phyloP scores from a whole-genome alignment of 2,797 vertebrate genomes.

The Erethizon dorsatum region DNA sequence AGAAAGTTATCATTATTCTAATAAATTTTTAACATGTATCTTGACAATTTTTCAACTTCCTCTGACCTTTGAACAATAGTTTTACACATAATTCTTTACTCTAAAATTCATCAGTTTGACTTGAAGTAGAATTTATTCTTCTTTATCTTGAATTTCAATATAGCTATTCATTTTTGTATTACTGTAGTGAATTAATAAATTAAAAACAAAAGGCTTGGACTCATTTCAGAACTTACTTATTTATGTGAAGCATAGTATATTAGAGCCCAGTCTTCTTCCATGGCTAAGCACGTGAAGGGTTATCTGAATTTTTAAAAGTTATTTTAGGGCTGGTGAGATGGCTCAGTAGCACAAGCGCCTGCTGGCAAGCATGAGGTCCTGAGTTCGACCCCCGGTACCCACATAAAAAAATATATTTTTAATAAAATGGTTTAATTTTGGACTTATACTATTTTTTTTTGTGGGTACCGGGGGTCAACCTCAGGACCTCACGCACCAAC shows the following conservation, averaged over 20 bases:
- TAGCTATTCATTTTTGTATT: conserved; percentile 54
- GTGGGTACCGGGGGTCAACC: too few species aligned
- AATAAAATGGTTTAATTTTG: conserved; percentile 10
- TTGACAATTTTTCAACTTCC: conserved; percentile 81
- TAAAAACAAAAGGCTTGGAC: conserved; percentile 60
- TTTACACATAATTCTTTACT: conserved; percentile 67
- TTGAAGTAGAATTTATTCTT: conserved; percentile 80
- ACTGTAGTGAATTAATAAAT: conserved; percentile 45
- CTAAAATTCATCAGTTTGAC: conserved; percentile 76
- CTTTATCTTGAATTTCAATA: conserved; percentile 74
- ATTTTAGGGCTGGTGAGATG: background rate
- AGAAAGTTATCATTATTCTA: conserved; percentile 81
- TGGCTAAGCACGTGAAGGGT: background rate
- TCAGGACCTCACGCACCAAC: too few species aligned
- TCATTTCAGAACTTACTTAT: conserved; percentile 43
- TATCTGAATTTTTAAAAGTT: background rate
- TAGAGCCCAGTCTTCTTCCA: background rate
- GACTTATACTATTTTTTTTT: background rate
- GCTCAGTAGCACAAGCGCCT: too few species aligned
- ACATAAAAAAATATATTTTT: background rate
- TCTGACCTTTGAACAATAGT: conserved; percentile 82
- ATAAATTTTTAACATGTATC: conserved; percentile 78
- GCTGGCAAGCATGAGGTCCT: too few species aligned
- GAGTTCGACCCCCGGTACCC: too few species aligned
- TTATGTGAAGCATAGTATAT: background rate